phyloP scores from a whole-genome alignment of 1,140 invertebrate genomes.

The Olivierus martensii region DNA sequence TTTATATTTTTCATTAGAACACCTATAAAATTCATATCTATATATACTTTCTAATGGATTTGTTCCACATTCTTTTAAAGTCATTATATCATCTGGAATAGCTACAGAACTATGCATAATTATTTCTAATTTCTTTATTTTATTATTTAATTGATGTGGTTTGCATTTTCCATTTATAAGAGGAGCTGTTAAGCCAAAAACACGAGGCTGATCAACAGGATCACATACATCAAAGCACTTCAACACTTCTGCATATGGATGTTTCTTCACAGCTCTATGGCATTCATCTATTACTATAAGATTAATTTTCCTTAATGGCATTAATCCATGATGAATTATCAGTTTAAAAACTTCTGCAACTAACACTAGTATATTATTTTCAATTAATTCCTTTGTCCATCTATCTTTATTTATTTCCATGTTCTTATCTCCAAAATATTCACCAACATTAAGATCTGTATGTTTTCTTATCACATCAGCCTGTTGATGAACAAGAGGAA shows the following conservation, averaged over 20 bases:
- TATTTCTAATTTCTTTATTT: conserved; percentile 53
- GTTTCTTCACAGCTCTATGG: conserved; percentile 53
- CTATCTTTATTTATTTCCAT: conserved; percentile 26
- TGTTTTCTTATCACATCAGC: conserved; percentile 43
- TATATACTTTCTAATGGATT: conserved; percentile 29
- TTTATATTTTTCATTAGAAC: background rate
- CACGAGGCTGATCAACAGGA: conserved; percentile 29
- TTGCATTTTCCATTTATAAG: conserved; percentile 32
- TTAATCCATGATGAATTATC: conserved; percentile 46
- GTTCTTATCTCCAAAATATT: conserved; percentile 35
- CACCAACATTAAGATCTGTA: conserved; percentile 39
- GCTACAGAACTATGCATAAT: conserved; percentile 52
- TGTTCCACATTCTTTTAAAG: conserved; percentile 47
- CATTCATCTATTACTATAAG: conserved; percentile 86
- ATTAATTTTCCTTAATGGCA: conserved; percentile 50
- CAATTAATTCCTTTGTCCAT: conserved; percentile 49
- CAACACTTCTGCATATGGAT: conserved; percentile 53
- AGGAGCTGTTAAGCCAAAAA: conserved; percentile 49
- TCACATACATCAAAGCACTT: conserved; percentile 37
- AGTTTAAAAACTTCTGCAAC: conserved; percentile 68
- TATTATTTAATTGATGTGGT: conserved; percentile 44
- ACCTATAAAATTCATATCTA: background rate
- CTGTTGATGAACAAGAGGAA: conserved; percentile 68
- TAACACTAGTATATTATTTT: conserved; percentile 64
- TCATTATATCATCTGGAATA: conserved; percentile 63